Conservation (phyloP, 2,888 invertebrate species). For the Tyria jacobaeae region DNA sequence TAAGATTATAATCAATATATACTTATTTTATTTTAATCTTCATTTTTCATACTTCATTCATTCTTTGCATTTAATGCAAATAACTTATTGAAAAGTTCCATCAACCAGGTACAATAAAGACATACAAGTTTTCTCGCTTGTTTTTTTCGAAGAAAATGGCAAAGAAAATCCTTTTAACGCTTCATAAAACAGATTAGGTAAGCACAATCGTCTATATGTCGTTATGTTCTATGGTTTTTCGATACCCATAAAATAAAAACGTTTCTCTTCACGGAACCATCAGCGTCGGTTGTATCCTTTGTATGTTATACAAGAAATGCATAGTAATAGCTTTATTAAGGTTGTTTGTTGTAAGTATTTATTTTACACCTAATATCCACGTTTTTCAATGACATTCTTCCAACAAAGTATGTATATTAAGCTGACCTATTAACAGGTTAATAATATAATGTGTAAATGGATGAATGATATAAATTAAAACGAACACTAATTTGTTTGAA, state of each 20-base stretch:
- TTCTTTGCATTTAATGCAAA: not conserved
- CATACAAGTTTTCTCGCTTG: conserved; percentile 10
- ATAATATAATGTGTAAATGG: too few species aligned
- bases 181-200: conserved; percentile 48
- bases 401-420: too few species aligned
- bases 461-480: too few species aligned
- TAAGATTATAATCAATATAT: too few species aligned
- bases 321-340: conserved; percentile 50
- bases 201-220: conserved; percentile 45
- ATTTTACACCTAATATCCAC: too few species aligned
- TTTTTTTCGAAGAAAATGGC: conserved; percentile 20
- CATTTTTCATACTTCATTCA: not conserved
- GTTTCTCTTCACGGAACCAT: conserved; percentile 39
- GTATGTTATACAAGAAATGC: conserved; percentile 47
- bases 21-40: too few species aligned
- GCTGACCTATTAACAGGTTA: too few species aligned
- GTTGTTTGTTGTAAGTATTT: conserved; percentile 40
- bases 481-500: too few species aligned
- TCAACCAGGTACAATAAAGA: not conserved
- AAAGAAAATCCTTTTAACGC: conserved; percentile 38
- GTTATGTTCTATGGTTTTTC: conserved; percentile 52
- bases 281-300: conserved; percentile 39
- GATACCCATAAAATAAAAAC: conserved; percentile 50
- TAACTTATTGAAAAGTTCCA: conserved; percentile 11
- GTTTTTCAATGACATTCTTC: too few species aligned